A percentile compares a stretch with the other conserved stretches of the same genome.
Conservation (phyloP, 2,797 vertebrate genomes). For the Rhinophrynus dorsalis region DNA sequence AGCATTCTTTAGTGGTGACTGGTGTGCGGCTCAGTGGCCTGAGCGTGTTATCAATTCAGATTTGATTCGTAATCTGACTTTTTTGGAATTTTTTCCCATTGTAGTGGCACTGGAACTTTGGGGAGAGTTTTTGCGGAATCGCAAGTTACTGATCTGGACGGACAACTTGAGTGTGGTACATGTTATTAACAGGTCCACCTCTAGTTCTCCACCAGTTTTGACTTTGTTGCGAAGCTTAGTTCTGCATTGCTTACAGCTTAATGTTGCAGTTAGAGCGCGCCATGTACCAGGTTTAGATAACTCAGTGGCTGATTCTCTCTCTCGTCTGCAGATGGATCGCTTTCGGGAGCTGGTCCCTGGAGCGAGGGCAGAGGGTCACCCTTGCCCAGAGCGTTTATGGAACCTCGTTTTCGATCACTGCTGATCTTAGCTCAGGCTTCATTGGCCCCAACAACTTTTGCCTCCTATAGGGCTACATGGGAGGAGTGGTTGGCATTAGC, state of each 20-base stretch:
- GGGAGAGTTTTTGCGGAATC: not conserved
- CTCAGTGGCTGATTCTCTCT: too few species aligned
- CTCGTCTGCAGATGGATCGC: too few species aligned
- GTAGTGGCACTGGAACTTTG: not conserved
- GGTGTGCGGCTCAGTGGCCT: not conserved
- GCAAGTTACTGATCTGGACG: not conserved
- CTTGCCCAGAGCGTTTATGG: too few species aligned
- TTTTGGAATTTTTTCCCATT: not conserved
- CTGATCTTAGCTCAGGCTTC: too few species aligned
- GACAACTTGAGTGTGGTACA: not conserved
- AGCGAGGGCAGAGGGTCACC: too few species aligned
- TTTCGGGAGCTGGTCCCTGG: too few species aligned
- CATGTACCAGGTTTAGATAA: too few species aligned
- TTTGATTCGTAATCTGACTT: not conserved
- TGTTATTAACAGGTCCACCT: not conserved
- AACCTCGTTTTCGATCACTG: too few species aligned
- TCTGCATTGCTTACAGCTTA: too few species aligned
- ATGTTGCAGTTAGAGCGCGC: too few species aligned
- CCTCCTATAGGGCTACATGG: not conserved
- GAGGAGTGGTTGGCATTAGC: not conserved
- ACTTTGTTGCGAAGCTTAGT: too few species aligned
- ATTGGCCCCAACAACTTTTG: not conserved
- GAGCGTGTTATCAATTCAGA: not conserved
- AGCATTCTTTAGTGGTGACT: not conserved
- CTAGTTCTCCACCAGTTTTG: not conserved